phyloP scores from a whole-genome alignment of 1,140 invertebrate species.

The Cataglyphis hispanica region DNA sequence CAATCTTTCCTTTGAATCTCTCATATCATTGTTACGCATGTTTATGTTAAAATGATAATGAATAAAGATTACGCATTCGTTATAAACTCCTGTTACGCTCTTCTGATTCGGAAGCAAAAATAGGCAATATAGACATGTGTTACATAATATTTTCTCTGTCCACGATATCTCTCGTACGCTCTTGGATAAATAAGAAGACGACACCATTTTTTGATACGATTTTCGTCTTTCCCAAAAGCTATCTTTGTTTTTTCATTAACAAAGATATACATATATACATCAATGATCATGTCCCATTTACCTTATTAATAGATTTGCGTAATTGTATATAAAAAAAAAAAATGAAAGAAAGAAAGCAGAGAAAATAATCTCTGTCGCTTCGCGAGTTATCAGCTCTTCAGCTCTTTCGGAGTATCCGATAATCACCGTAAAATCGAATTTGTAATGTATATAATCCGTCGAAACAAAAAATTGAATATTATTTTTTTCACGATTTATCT shows the following conservation, averaged over 20 bases:
- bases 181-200: too few relatives aligned
- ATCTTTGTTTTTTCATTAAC: not conserved
- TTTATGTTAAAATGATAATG: too few relatives aligned
- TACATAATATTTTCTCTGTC: too few relatives aligned
- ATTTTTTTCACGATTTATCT: not conserved
- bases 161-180: too few relatives aligned
- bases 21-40: not conserved
- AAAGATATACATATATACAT: not conserved
- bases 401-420: conserved; percentile 1
- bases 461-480: not conserved
- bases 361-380: not conserved
- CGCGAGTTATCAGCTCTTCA: not conserved
- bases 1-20: not conserved
- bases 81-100: too few relatives aligned
- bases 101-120: too few relatives aligned
- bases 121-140: too few relatives aligned
- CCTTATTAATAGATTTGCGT: not conserved
- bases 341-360: not conserved
- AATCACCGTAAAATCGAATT: conserved; percentile 23
- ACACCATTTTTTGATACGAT: too few relatives aligned
- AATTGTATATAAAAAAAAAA: not conserved
- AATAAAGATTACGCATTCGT: too few relatives aligned
- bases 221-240: too few relatives aligned
- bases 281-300: not conserved
- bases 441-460: not conserved